Base-by-base conservation (phyloP, 2,888 invertebrate genomes). In the Exephanes ischioxanthus region DNA sequence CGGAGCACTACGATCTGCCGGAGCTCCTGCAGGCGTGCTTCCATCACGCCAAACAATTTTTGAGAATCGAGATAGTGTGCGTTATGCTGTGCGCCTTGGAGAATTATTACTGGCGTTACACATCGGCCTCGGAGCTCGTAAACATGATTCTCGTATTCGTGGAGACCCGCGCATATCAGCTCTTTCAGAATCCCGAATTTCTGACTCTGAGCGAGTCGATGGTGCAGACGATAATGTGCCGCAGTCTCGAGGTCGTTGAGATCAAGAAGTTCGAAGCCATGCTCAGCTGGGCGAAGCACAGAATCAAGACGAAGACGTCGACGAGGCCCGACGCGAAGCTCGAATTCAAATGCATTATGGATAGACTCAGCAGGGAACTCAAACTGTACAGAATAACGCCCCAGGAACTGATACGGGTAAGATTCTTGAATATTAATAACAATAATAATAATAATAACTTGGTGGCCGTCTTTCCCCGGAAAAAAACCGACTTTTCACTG, bases 91-190 rank as follows among this genome's bases (percentile, higher is more conserved):
- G 97, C 94, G 97, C 98, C 63, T 94, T 98, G 93, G 98, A 98
- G 94, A 98, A 98, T 94, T 98, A 98, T 94, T 98, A 98, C 94
- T 98, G 98, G 98, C 96, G 98, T 87, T 98, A 98, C 94, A 98
- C 98, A 51, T 98, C 98, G 81, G 98, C 98, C 68, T 97, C 98
- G 37, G 98, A 98, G 94, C 95, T 98, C 91, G 98, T 98, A 88
- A 98, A 98, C 94, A 98, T 98, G 98, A 98, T 98, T 90, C 95
- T 98, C 86, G 97, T 97, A 30, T 98, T 97, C 94, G 97, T 97
- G 71, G 98, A 98, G 94, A 97, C 97, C 86, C 95, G 98, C 91
- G 97, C 98, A 9, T 97, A 97, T 90, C 97, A 97, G 89, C 95
- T 98, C 79, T 98, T 98, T 94, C 97, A 97, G 92, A 97, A 97